Evolutionary conservation across 2,888 invertebrate species (phyloP).

Genomic region (Beris chalybata): DNA sequence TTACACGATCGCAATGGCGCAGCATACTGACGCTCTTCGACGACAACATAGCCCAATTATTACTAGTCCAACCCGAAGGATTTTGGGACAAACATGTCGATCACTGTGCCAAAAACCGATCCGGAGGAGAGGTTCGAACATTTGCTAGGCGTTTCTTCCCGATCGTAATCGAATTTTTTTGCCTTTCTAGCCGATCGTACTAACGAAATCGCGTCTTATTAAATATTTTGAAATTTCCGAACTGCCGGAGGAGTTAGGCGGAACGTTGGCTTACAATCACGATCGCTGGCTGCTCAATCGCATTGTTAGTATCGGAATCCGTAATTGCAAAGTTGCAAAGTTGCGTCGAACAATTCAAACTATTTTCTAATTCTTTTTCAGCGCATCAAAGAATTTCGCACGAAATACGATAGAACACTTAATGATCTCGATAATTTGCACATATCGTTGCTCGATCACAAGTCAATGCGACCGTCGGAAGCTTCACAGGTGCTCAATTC

Average conservation of each 20-base stretch:
- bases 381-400: slow-evolving; percentile 70
- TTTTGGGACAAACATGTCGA: slow-evolving; percentile 78
- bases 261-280: slow-evolving; percentile 71
- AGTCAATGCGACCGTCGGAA: slow-evolving; percentile 60
- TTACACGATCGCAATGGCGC: slow-evolving; percentile 64
- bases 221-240: slow-evolving; percentile 70
- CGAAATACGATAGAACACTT: slow-evolving; percentile 62
- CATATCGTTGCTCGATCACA: slow-evolving; percentile 60
- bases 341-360: not conserved
- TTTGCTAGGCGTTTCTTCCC: not conserved
- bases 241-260: slow-evolving; percentile 73
- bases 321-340: not conserved
- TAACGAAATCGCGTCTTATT: slow-evolving; percentile 68
- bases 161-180: not conserved
- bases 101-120: slow-evolving; percentile 66
- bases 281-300: slow-evolving; percentile 74
- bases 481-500: slow-evolving; percentile 61
- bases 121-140: slow-evolving; percentile 60
- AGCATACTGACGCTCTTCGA: slow-evolving; percentile 61
- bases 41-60: slow-evolving; percentile 58
- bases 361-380: slow-evolving; percentile 45
- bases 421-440: slow-evolving; percentile 65
- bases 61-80: slow-evolving; percentile 73
- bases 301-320: slow-evolving; percentile 62
- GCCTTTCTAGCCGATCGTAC: slow-evolving; percentile 65